A percentile compares a stretch with the other conserved stretches of the same genome.
Conservation (phyloP, 92 coral and sea anemone species). For the Anthopleura xanthogrammica region DNA sequence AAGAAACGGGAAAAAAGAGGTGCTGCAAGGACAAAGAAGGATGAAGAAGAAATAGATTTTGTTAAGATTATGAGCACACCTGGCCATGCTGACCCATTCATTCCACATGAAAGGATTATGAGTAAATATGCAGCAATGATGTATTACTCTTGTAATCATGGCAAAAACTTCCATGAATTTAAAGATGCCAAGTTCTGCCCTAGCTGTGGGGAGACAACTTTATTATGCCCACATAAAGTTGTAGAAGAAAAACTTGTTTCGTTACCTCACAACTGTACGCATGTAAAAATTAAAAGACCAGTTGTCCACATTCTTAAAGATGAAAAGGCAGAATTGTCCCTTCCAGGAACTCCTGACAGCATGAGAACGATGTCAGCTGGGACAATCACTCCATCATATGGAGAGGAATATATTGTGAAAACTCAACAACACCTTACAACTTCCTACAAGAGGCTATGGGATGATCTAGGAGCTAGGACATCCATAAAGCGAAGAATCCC, state of each 20-base stretch:
- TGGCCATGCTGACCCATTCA: slow-evolving; percentile 77
- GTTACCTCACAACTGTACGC: slow-evolving; percentile 93
- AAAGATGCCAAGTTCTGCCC: slow-evolving; percentile 90
- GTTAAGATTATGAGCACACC: slow-evolving; percentile 87
- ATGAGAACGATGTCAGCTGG: slow-evolving; percentile 42
- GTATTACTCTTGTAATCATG: slow-evolving; percentile 95
- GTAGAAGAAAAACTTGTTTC: slow-evolving; percentile 73
- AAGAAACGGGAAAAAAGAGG: slow-evolving; percentile 35
- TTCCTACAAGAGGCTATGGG: slow-evolving; percentile 81
- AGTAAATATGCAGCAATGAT: slow-evolving; percentile 95
- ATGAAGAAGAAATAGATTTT: slow-evolving; percentile 86
- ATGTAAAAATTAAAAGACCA: slow-evolving; percentile 89
- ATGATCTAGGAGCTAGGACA: slow-evolving; percentile 64
- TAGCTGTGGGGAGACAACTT: slow-evolving; percentile 91
- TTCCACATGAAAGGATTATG: slow-evolving; percentile 88
- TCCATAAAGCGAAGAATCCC: slow-evolving; percentile 57
- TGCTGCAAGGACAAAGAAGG: slow-evolving; percentile 13
- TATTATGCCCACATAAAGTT: slow-evolving; percentile 93
- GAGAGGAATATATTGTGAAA: slow-evolving; percentile 66
- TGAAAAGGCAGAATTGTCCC: slow-evolving; percentile 32
- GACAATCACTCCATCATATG: slow-evolving; percentile 41
- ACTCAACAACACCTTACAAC: slow-evolving; percentile 83
- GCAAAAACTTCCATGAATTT: slow-evolving; percentile 90
- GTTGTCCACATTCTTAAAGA: slow-evolving; percentile 59
- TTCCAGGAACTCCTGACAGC: slow-evolving; percentile 70